Evolutionary conservation across 37 sponge, comb jelly and placozoan genomes (phyloP), one percentile per base, ranked within the genome.

Genomic region (Dysidea cf. avara): DNA sequence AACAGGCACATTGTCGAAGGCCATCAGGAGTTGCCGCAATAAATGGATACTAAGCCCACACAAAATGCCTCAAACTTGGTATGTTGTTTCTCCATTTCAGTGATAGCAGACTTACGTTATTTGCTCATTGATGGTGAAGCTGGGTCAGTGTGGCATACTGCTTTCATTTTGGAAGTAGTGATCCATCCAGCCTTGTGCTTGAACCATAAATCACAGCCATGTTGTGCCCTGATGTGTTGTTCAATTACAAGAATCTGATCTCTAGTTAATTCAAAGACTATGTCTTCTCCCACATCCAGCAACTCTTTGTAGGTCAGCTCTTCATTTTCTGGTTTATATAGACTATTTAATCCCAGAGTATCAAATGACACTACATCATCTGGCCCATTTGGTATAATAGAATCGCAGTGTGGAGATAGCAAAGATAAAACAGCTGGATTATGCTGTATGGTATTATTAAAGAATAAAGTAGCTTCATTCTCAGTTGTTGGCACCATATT

Each of bases 351-450:
- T 25, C 21, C 25, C 7, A 77, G 79, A 20, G 80, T 53, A n/a
- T 32, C 36, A 22, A 66, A 21, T 63, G 56, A 66, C 22, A 68
- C 40, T 31, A 46, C 55, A 40, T 24, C 24, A 53, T 37, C n/a
- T 0, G 53, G 25, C 33, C 54, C 38, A 31, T 49, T 40, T 40
- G 82, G 86, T 17, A 78, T 51, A 65, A 53, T 76, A 7, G 32
- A 62, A 20, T 74, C 64, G 26, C 52, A 53, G 29, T 74, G 60
- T 26, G 37, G 34, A 31, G 77, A 47, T 5, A 67, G 21, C 3
- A 85, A 25, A 34, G 86, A 64, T 9, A 75, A 64, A 17, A 86
- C 52, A 31, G 59, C 81, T 33, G 91, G 82, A 51, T 81, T 85
- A 17, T 66, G 37, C 50, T 43, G 34, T 29, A 17, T 7, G 65